Conservation (phyloP, 1,140 invertebrate genomes). For the Metopolophium dirhodum region DNA sequence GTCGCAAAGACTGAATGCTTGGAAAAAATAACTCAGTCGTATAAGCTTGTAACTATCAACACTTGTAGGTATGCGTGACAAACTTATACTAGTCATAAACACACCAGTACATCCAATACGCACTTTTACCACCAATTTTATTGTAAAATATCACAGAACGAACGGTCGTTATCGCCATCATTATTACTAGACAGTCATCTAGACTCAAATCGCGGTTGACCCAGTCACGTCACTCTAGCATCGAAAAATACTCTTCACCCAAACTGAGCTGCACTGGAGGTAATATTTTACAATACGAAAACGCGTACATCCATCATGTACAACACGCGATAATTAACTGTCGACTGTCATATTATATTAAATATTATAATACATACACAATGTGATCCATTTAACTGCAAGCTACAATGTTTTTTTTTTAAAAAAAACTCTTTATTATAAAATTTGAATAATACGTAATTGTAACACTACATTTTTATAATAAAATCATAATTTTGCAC, state of each 20-base stretch:
- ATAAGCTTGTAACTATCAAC: too few species aligned
- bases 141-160: neutral
- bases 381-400: neutral
- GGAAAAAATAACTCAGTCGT: too few species aligned
- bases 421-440: neutral
- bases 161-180: neutral
- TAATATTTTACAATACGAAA: neutral
- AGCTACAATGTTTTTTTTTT: neutral
- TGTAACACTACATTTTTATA: neutral
- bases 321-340: neutral
- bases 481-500: neutral
- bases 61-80: neutral
- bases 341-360: neutral
- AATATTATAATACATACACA: neutral
- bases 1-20: too few species aligned
- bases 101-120: neutral
- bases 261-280: neutral
- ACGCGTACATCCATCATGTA: neutral
- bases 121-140: neutral
- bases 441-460: neutral
- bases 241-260: neutral
- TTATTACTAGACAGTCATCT: neutral
- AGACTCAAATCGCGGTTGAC: neutral
- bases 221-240: slow-evolving; percentile 9
- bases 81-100: neutral